Evolutionary conservation across 2,797 vertebrate genomes (phyloP), one percentile per base, ranked within the genome.

Genomic region (Hippopotamyrus pictus): DNA sequence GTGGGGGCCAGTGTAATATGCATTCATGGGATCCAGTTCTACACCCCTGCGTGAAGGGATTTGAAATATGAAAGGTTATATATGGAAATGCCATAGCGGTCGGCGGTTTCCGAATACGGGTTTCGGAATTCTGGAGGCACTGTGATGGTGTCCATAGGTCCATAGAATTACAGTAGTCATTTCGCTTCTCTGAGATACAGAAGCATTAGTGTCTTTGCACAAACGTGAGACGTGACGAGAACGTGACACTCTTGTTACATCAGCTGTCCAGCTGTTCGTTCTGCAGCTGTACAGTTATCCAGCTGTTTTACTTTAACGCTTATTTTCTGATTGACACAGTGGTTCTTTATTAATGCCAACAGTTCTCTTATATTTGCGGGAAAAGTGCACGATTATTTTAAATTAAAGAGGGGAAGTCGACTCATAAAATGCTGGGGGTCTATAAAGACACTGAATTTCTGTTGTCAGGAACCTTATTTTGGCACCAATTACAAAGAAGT

Each of bases 361-460:
- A 89, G 59, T 86, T 33, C 86, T 88, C 90, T 89, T 87, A 88
- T 90, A 90, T 88, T 89, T 79, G 51, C 89, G 88, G 88, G 88
- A 53, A 89, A 92, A 91, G 62, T 89, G 37, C 82, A 89, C 53
- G 89, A 90, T 48, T 0, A 3, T 88, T 91, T 90, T 89, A 91
- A 91, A 29, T 89, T 82, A 92, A 88, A 85, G 76, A 54, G 17
- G 65, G 57, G 89, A 93, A 91, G 86, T 51, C 14, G 84, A 90
- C 83, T 90, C 91, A 93, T 93, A 90, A 91, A 92, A 90, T 44
- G 59, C 50, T 88, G 88, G 65, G 86, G 83, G 84, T 73, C 88
- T 57, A 86, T 88, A 91, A 89, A 91, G 51, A 48, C 33, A 37
- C 51, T 90, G 90, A 37, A 7, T 54, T 88, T 88, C 82, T 88